Percentiles rank a stretch among this genome's conserved stretches.
Evolutionary conservation across 2,888 invertebrate species (phyloP).

Genomic region (Caenorhabditis sp.): DNA sequence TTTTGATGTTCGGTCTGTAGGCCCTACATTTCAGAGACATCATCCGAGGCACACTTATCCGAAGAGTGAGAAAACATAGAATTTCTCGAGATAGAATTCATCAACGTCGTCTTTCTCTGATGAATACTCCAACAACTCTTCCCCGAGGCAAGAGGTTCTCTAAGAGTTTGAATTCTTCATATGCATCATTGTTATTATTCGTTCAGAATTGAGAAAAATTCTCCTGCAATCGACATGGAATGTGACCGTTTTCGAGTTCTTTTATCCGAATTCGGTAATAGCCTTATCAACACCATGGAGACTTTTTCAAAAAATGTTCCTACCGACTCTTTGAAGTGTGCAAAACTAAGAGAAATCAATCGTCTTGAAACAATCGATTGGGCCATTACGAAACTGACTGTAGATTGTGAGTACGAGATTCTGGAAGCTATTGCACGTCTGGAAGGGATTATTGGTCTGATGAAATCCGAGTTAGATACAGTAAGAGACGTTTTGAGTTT

Average conservation of each 20-base stretch:
- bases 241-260: neutral
- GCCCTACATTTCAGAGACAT: slow-evolving; percentile 7
- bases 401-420: slow-evolving; percentile 22
- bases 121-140: slow-evolving; percentile 11
- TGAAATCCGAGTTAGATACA: slow-evolving; percentile 14
- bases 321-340: slow-evolving; percentile 19
- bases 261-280: neutral
- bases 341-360: slow-evolving; percentile 36
- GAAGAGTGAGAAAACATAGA: slow-evolving; percentile 13
- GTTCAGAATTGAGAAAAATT: slow-evolving; percentile 27
- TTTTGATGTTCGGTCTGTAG: neutral
- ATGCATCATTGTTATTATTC: neutral
- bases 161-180: neutral
- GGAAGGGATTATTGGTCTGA: slow-evolving; percentile 21
- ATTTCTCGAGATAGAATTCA: neutral
- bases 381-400: neutral
- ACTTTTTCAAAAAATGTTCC: neutral
- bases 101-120: slow-evolving; percentile 39
- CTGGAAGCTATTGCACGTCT: slow-evolving; percentile 13
- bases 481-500: neutral
- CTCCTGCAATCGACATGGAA: slow-evolving; percentile 17
- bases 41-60: neutral
- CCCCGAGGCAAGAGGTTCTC: slow-evolving; percentile 11
- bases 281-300: neutral
- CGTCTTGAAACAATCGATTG: neutral